Conservation (phyloP, 2,888 invertebrate genomes). For the Arge pagana region DNA sequence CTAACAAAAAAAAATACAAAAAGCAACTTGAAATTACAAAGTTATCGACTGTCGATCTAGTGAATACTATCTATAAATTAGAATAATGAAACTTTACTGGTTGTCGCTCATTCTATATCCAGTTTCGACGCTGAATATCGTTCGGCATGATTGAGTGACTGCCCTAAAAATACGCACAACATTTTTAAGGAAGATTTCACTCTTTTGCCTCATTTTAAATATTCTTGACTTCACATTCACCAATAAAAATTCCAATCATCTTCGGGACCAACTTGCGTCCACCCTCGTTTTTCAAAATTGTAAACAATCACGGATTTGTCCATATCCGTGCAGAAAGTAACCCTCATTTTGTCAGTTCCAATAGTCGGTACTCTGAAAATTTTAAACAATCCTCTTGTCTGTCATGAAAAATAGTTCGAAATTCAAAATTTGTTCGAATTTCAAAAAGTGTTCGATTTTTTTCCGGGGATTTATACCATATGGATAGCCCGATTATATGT, state of each 20-base stretch:
- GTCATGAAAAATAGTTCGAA: constrained; percentile 12
- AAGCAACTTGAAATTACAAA: background rate
- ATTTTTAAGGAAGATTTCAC: background rate
- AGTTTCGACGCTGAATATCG: constrained; percentile 88
- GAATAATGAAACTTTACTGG: constrained; percentile 67
- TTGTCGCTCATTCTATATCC: constrained; percentile 91
- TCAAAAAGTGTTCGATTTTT: background rate
- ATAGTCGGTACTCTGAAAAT: constrained; percentile 37
- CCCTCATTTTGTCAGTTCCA: constrained; percentile 61
- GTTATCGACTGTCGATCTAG: background rate
- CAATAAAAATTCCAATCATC: constrained; percentile 98
- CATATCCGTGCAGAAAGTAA: constrained; percentile 81
- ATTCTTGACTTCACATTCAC: constrained; percentile 50
- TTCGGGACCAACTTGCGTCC: constrained; percentile 85
- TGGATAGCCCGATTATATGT: background rate
- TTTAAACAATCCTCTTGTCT: background rate
- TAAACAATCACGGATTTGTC: constrained; percentile 92
- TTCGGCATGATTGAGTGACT: constrained; percentile 86
- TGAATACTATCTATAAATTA: background rate
- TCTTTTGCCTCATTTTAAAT: constrained; percentile 7
- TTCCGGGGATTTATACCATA: background rate
- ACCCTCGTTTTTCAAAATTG: constrained; percentile 91
- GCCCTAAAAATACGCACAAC: constrained; percentile 68
- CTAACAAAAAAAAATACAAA: constrained; percentile 1
- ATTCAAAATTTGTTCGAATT: constrained; percentile 25